Evolutionary conservation across 1,140 invertebrate species (phyloP).

Genomic region (Leptestheria dahalacensis): DNA sequence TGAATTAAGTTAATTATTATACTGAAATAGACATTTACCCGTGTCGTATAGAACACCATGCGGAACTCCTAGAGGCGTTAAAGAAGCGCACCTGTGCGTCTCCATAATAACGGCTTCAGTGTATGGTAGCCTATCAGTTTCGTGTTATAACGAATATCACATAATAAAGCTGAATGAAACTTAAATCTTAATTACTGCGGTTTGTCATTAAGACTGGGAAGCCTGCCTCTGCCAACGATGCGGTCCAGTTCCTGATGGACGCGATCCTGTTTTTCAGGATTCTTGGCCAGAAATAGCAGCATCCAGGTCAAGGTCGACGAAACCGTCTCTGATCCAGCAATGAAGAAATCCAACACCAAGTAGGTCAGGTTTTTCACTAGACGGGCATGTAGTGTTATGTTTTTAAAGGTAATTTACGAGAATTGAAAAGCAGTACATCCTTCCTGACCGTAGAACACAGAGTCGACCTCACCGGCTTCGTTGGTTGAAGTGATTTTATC

Average conservation of each 20-base stretch:
- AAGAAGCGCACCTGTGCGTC: background rate
- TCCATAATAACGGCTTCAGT: background rate
- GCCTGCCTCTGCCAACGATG: slow-evolving; percentile 60
- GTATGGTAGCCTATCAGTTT: background rate
- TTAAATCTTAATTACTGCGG: background rate
- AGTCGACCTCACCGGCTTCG: background rate
- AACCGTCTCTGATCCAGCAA: slow-evolving; percentile 86
- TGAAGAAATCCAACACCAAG: slow-evolving; percentile 52
- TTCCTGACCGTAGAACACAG: background rate
- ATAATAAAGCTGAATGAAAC: background rate
- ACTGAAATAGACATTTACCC: background rate
- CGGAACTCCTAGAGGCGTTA: background rate
- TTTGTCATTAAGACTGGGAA: slow-evolving; percentile 62
- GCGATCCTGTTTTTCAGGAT: slow-evolving; percentile 62
- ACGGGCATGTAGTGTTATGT: background rate
- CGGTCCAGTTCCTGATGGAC: slow-evolving; percentile 77
- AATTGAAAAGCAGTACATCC: background rate
- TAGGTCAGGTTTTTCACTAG: background rate
- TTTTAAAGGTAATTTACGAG: background rate
- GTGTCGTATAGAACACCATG: background rate
- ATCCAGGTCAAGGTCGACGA: slow-evolving; percentile 80
- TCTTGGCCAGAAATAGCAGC: slow-evolving; percentile 67
- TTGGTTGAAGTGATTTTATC: background rate
- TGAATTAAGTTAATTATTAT: background rate
- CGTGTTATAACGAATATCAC: background rate